These are phyloP conservation scores for Magallana gigas DNA, from an alignment of 1,140 invertebrate genomes.

Conservation along the genomic window DNA sequence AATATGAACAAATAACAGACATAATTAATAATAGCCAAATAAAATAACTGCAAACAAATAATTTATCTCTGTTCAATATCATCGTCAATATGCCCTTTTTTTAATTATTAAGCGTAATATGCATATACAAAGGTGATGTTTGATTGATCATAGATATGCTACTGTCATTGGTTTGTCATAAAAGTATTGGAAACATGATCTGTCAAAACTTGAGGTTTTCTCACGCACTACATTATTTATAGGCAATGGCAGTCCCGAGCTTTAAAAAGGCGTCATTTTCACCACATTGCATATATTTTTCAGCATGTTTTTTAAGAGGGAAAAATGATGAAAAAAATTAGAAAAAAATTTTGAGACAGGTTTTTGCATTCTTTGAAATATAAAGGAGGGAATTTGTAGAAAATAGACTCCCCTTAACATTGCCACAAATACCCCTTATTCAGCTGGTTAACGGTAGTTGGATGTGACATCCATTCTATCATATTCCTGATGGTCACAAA, in stretches of 20 bases:
- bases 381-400: not conserved
- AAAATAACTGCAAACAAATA: too few relatives aligned
- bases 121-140: not conserved
- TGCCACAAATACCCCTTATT: not conserved
- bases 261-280: not conserved
- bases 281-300: not conserved
- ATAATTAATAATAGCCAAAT: too few relatives aligned
- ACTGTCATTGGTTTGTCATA: not conserved
- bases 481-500: constrained; percentile 56
- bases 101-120: not conserved
- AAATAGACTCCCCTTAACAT: not conserved
- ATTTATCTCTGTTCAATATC: too few relatives aligned
- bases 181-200: constrained; percentile 25
- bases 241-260: too few relatives aligned
- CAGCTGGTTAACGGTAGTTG: constrained; percentile 46
- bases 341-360: not conserved
- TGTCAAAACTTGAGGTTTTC: not conserved
- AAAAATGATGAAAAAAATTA: not conserved
- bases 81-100: too few relatives aligned
- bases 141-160: constrained; percentile 8
- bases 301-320: not conserved
- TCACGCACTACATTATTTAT: not conserved
- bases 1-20: too few relatives aligned
- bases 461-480: constrained; percentile 62
- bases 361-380: not conserved